These are phyloP conservation scores for Oryzias curvinotus DNA, from an alignment of 2,113 vertebrate genomes.

Conservation along the genomic window DNA sequence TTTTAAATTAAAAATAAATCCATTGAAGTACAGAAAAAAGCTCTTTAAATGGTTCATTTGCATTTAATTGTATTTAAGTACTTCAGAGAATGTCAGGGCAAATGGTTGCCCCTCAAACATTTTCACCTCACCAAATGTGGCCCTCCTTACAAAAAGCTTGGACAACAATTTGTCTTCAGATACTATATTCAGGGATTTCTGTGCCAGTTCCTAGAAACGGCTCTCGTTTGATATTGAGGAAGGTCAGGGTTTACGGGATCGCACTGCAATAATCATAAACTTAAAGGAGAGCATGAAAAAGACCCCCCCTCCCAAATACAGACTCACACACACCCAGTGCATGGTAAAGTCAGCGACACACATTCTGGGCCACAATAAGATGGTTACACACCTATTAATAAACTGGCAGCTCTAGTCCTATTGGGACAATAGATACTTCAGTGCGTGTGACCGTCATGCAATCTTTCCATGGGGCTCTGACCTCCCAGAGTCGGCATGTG, in stretches of 20 bases:
- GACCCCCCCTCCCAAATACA: too few species aligned
- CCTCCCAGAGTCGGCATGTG: conserved; percentile 12
- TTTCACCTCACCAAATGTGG: too few species aligned
- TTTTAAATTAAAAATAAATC: too few species aligned
- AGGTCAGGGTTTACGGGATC: conserved; percentile 2
- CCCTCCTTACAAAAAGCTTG: too few species aligned
- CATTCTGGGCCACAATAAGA: conserved; percentile 4
- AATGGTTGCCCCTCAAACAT: too few species aligned
- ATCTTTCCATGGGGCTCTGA: conserved; percentile 19
- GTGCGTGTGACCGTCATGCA: conserved; percentile 2
- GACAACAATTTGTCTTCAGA: too few species aligned
- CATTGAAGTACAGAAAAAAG: too few species aligned
- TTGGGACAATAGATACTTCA: conserved; percentile 20
- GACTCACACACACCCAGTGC: neutral
- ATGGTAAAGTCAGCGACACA: conserved; percentile 10
- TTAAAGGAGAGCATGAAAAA: neutral
- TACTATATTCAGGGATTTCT: too few species aligned
- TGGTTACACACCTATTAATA: conserved; percentile 31
- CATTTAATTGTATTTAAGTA: too few species aligned
- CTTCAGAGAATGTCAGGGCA: too few species aligned
- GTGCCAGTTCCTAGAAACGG: too few species aligned
- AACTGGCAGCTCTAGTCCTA: conserved; percentile 11
- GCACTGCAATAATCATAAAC: neutral
- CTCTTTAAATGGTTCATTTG: too few species aligned
- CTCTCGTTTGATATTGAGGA: neutral